Base-by-base conservation (phyloP, 1,140 invertebrate species). In the Eurosta solidaginis region DNA sequence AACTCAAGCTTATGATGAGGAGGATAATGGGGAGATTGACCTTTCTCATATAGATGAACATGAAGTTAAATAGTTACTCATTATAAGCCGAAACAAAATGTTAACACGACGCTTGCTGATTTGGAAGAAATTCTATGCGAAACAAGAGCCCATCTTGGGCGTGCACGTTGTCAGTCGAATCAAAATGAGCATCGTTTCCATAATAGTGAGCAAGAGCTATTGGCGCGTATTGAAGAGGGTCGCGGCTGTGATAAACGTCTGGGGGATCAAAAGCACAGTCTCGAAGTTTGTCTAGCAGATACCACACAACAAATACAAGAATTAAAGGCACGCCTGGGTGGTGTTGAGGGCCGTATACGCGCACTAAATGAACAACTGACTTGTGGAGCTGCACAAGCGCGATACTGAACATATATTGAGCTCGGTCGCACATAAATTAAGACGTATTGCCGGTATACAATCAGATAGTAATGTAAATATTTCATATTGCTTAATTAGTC, bases 271-370 rank as follows among this genome's bases (percentile, higher is more conserved):
- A 95, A 95, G 83, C 94, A 96, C 80, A 97, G 97, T 87, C 86
- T 97, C 75, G 96, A 97, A 90, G 93, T 96, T 1, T 95, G 94
- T 81, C 88, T 97, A 17, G 94, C 96, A 20, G 94, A 95, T 85
- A 92, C 95, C 9, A 95, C 94, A 17, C 94, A 96, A 82, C 96
- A 97, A 83, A 92, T 96, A 68, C 94, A 96, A 85, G 94, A 96
- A 87, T 88, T 97, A 0, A 96, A 96, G 91, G 93, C 94, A 1
- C 92, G 93, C 54, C 88, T 97, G 4, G 94, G 93, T 54, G 95
- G 94, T 1, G 92, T 94, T 49, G 96, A 98, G 86, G 93, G 94
- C n/a, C 90, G 95, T 76, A 92, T 96, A 3, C 90, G 94, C 75
- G 94, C 95, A 7, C 86, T 96, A 33, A 96, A 97, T 81, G 90